Evolutionary conservation across 2,113 vertebrate species (phyloP).

Genomic region (Perognathus longimembris): DNA sequence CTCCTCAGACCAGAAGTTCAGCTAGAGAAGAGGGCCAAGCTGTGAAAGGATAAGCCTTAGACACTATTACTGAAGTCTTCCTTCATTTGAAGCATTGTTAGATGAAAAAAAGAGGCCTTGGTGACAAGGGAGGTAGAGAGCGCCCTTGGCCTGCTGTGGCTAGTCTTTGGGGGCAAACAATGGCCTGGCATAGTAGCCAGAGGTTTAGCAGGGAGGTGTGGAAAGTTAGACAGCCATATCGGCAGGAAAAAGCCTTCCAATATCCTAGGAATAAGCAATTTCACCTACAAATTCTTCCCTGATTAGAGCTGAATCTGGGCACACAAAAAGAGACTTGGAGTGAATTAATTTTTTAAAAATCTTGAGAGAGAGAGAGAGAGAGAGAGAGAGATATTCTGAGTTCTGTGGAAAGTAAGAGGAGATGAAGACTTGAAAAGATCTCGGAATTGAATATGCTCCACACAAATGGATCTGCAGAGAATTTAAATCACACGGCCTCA

Average conservation of each 20-base stretch:
- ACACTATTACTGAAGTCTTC: not conserved
- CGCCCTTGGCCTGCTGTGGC: not conserved
- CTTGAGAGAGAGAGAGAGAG: too few relatives aligned
- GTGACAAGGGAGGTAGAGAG: not conserved
- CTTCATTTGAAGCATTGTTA: not conserved
- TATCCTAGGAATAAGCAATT: not conserved
- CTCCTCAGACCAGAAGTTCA: not conserved
- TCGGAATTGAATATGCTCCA: not conserved
- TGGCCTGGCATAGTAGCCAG: not conserved
- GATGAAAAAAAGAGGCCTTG: not conserved
- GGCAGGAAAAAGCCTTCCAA: not conserved
- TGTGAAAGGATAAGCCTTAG: not conserved
- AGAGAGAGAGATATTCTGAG: too few relatives aligned
- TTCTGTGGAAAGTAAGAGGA: constrained; percentile 21
- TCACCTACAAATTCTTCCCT: not conserved
- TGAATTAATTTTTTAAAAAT: too few relatives aligned
- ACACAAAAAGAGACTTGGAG: constrained; percentile 5
- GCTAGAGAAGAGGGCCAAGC: not conserved
- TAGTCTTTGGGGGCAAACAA: not conserved
- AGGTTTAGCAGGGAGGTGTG: not conserved
- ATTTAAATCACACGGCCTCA: not conserved
- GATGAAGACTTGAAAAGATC: not conserved
- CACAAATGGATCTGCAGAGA: not conserved
- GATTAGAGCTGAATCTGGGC: not conserved
- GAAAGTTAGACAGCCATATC: not conserved